These are phyloP conservation scores for Reticulitermes speratus DNA, from an alignment of 1,140 invertebrate species.

Conservation along the genomic window DNA sequence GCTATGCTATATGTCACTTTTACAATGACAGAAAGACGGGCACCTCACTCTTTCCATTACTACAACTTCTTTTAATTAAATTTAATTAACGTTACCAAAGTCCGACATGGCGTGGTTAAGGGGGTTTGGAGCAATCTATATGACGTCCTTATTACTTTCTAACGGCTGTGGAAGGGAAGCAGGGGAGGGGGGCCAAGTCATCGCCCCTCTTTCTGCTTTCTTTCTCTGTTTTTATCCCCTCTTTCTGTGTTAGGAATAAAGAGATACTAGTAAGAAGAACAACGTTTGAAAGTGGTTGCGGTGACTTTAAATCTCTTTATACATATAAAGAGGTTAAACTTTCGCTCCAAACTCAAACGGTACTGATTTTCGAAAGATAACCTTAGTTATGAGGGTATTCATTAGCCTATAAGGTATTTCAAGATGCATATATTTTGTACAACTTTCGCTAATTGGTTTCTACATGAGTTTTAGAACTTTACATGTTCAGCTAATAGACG, in stretches of 20 bases:
- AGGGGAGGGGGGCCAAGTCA: neutral
- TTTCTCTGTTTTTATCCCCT: neutral
- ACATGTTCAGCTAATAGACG: neutral
- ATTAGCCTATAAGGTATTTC: neutral
- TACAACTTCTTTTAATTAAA: slow-evolving; percentile 36
- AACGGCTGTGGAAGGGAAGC: neutral
- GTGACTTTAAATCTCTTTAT: neutral
- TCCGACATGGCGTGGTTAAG: slow-evolving; percentile 26
- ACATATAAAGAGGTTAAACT: neutral
- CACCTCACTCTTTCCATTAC: slow-evolving; percentile 23
- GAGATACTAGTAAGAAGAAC: neutral
- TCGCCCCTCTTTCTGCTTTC: neutral
- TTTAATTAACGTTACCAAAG: slow-evolving; percentile 33
- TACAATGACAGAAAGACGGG: neutral
- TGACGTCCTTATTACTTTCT: slow-evolving; percentile 29
- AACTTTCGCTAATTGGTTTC: neutral
- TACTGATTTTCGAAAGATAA: neutral
- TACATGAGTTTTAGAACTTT: neutral
- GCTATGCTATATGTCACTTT: neutral
- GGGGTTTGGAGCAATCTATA: slow-evolving; percentile 21
- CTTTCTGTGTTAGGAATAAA: slow-evolving; percentile 9
- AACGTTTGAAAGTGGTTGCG: neutral
- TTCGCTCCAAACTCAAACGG: neutral
- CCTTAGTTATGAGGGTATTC: neutral
- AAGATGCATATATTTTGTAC: neutral